Evolutionary conservation across 2,113 vertebrate genomes (phyloP), one percentile per base, ranked within the genome.

Genomic region (Muntiacus reevesi): DNA sequence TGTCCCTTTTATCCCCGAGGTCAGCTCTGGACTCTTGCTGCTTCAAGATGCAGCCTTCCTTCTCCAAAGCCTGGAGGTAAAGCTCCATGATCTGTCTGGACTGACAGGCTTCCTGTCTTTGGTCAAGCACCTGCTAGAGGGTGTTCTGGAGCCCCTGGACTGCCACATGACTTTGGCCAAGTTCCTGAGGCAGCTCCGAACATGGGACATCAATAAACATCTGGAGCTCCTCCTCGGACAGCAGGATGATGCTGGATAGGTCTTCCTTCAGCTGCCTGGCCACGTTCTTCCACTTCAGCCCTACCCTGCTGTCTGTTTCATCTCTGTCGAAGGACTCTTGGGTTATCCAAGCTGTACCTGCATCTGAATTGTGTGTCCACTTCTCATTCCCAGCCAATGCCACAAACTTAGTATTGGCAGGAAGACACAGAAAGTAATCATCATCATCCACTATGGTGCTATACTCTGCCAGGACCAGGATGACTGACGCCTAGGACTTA

Each of bases 401-500:
- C 98, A 99, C 67, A 74, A 74, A 40, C 67, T 71, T 40, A 40
- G 19, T 74, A 40, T 40, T 74, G 67, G 36, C n/a, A 3, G 99
- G 99, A 16, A 99, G 98, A 95, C 99, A 99, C 94, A 99, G 87
- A 96, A 99, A 99, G 92, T 99, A 99, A 91, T 99, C 98, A 0
- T 99, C 98, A 12, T 99, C 99, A 28, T 99, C 99, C 52, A 99
- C 99, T 30, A 99, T 99, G 13, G 99, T 99, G 87, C 99, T 99
- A 84, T 99, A 99, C 54, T 99, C 99, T 40, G 99, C 99, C 17
- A 99, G 98, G 11, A 99, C 99, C 83, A 99, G 97, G 13, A 99
- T 99, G 97, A 99, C 95, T 0, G 98, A 94, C 10, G 98, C 98
- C 45, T 60, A 64, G 17, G 98, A 64, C 50, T 96, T 95, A 64